Base-by-base conservation (phyloP, 2,113 vertebrate genomes). In the Perca fluviatilis region DNA sequence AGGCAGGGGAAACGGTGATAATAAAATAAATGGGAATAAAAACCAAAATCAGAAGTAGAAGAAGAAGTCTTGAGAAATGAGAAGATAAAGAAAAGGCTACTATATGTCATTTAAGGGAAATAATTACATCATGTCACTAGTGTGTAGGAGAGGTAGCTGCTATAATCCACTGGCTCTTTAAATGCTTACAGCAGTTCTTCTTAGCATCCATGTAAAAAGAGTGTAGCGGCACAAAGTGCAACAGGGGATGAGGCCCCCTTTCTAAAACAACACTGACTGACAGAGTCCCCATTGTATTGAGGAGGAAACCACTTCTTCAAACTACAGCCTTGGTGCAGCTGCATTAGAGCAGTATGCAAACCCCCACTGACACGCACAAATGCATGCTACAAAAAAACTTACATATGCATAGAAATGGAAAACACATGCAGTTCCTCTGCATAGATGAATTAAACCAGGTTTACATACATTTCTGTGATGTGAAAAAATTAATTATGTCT, bases 191-290 rank as follows among this genome's bases (percentile, higher is more conserved):
- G 85, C 58, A 23, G 72, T 69, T 89, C 69, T 67, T 92, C 73
- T 25, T 53, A 70, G 73, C n/a, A 5, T 82, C 47, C 7, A 74
- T 15, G 47, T 74, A 51, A 82, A 87, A 85, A 33, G 53, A 85
- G 68, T 27, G 54, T 1, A 57, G 47, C 23, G 21, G 85, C 90
- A 95, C 91, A 94, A 94, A 94, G 83, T 86, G 88, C 85, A 89
- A 76, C 77, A 86, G 90, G 91, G 92, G 88, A 91, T 86, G 86
- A 93, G 91, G 92, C 85, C 92, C 90, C 90, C 84, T 82, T 83
- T 93, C 90, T 94, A 90, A 94, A 95, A 95, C 94, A 95, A 94
- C 94, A 93, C 78, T 51, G 84, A 88, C 91, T 84, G 88, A 94
- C 92, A 94, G 90, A 79, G 90, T 87, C 84, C 79, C 88, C 84